Base-by-base conservation (phyloP, 2,797 vertebrate species). In the Gymnothorax reevesii region DNA sequence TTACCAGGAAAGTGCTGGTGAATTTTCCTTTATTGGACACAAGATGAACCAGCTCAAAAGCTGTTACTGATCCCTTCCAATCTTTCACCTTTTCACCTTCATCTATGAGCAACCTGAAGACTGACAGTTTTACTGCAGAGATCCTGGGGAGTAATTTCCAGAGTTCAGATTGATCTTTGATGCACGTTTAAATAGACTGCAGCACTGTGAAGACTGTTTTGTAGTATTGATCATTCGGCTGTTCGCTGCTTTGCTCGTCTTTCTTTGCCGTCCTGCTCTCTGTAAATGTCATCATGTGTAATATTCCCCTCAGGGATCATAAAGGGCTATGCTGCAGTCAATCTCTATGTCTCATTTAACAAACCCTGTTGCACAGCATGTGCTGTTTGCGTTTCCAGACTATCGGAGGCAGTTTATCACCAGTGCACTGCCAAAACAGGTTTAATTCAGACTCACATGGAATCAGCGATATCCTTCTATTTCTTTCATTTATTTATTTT, bases 401-500 rank as follows among this genome's bases (percentile, higher is more conserved):
- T 91, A 90, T 92, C 89, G 92, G 92, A 91, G 88, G 89, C 89
- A 87, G 89, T 88, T 86, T 92, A 89, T 91, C 91, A 86, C 89
- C 91, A 89, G 79, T 87, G 90, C 88, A 42, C 33, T 42, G 88
- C 54, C 60, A 66, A 82, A 89, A 91, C 93, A 92, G 92, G 94
- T 94, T 90, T 90, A 90, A 92, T 88, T 90, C 89, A 92, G 85
- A 83, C 82, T 85, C 82, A 91, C 90, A 85, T 27, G 7, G 52
- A 62, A 91, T 89, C 92, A 86, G 83, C 83, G 57, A 82, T 13
- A 55, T n/a, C 86, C 89, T 90, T 75, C 10, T 49, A 3, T 83
- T 90, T 42, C 10, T 1, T 52, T n/a, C 57, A 85, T 25, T 60
- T 55, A 13, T 22, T 85, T 92, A n/a, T 89, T 84, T 33, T 25